phyloP scores from a whole-genome alignment of 2,888 invertebrate species.

The Hylaea fasciaria region DNA sequence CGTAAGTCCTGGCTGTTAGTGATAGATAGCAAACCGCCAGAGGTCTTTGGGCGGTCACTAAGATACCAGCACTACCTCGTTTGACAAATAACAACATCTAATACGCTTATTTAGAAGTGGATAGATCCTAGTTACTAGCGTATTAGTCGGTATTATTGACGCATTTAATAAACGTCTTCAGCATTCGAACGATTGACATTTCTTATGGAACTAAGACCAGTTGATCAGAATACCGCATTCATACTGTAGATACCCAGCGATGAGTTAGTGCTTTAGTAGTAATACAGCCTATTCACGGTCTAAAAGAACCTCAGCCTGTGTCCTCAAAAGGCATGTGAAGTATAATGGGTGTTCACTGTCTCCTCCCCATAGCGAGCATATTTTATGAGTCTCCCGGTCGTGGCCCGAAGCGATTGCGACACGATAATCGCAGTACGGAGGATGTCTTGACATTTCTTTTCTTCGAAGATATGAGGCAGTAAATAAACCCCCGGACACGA shows the following conservation, averaged over 20 bases:
- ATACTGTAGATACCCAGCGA: not conserved
- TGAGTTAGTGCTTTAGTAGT: constrained; percentile 6
- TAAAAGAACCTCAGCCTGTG: constrained; percentile 22
- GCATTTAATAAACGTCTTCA: too few relatives aligned
- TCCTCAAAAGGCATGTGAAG: constrained; percentile 48
- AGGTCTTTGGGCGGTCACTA: too few relatives aligned
- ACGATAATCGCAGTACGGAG: constrained; percentile 67
- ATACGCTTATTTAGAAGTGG: too few relatives aligned
- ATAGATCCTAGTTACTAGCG: too few relatives aligned
- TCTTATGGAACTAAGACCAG: not conserved
- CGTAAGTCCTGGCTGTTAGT: too few relatives aligned
- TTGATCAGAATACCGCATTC: not conserved
- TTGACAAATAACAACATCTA: too few relatives aligned
- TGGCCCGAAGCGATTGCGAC: constrained; percentile 63
- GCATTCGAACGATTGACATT: too few relatives aligned
- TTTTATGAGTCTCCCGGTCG: constrained; percentile 57
- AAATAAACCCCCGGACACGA: constrained; percentile 60
- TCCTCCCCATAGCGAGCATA: constrained; percentile 54
- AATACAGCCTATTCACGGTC: constrained; percentile 25
- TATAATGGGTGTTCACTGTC: constrained; percentile 59
- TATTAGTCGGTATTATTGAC: too few relatives aligned
- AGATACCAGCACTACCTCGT: too few relatives aligned
- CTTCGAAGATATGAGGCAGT: constrained; percentile 58
- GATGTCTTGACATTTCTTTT: constrained; percentile 69
- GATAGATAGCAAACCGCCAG: too few relatives aligned